Evolutionary conservation across 2,888 invertebrate genomes (phyloP).

Genomic region (Orthonevra nobilis): DNA sequence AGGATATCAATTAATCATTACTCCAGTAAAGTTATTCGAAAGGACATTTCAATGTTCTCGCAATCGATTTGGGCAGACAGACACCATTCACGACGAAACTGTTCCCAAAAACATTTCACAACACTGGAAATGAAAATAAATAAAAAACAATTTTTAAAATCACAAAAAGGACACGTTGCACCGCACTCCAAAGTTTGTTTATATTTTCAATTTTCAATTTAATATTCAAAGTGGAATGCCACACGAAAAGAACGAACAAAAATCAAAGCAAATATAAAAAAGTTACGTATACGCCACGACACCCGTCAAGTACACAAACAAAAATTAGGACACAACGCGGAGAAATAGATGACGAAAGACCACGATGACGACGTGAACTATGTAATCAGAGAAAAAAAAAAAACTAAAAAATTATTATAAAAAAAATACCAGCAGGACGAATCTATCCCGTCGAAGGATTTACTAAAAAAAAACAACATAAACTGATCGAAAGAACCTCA

Average conservation of each 20-base stretch:
- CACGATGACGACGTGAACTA: constrained; percentile 7
- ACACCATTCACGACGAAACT: constrained; percentile 20
- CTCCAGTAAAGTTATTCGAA: constrained; percentile 9
- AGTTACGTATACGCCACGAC: constrained; percentile 51
- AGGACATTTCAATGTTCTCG: too few relatives aligned
- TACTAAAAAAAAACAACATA: too few relatives aligned
- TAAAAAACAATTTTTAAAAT: not conserved
- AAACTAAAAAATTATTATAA: not conserved
- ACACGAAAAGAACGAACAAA: not conserved
- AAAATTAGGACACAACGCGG: constrained; percentile 27
- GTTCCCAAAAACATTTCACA: too few relatives aligned
- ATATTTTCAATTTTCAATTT: constrained; percentile 39
- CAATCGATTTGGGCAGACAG: constrained; percentile 31
- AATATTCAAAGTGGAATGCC: constrained; percentile 33
- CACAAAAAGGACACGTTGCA: constrained; percentile 21
- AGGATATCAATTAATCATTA: constrained; percentile 7
- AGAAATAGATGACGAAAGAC: constrained; percentile 28
- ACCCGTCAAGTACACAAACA: constrained; percentile 15
- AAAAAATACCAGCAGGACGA: not conserved
- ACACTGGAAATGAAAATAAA: constrained; percentile 2
- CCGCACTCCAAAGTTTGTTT: constrained; percentile 23
- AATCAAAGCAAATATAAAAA: not conserved
- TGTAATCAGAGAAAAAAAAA: not conserved
- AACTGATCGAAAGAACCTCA: constrained; percentile 5
- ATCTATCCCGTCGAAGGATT: constrained; percentile 14